These are phyloP conservation scores for Drosophila nigrodunni DNA, from an alignment of 1,140 invertebrate species.

Conservation along the genomic window DNA sequence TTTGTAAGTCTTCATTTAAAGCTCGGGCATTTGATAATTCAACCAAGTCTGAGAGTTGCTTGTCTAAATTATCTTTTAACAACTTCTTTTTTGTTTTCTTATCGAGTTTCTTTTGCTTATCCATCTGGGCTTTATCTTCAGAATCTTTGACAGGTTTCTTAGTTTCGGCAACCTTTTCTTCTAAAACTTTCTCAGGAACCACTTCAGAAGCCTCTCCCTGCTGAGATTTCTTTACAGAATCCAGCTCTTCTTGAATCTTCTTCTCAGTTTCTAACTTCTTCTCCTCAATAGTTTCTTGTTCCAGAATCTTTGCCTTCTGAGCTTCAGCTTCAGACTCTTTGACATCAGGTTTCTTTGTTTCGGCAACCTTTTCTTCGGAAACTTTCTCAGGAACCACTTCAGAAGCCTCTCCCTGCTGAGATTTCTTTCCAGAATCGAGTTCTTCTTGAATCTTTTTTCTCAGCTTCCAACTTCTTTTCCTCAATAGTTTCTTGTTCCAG, in stretches of 20 bases:
- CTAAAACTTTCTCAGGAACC: conserved; percentile 5
- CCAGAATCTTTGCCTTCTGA: conserved; percentile 25
- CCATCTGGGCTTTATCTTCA: not conserved
- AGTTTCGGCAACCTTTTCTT: conserved; percentile 2
- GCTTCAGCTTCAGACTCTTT: conserved; percentile 9
- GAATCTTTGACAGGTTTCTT: not conserved
- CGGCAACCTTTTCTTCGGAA: conserved; percentile 19
- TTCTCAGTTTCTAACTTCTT: not conserved
- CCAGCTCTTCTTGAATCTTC: conserved; percentile 7
- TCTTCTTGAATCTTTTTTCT: too few species aligned
- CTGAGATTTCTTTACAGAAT: not conserved
- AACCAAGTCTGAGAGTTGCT: not conserved
- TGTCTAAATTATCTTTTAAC: too few species aligned
- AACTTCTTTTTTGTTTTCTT: not conserved
- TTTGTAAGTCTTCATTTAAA: conserved; percentile 16
- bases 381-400: conserved; percentile 34
- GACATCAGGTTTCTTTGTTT: conserved; percentile 9
- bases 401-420: conserved; percentile 46
- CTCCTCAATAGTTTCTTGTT: conserved; percentile 12
- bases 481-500: too few species aligned
- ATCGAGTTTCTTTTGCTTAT: not conserved
- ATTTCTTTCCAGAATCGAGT: too few species aligned
- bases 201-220: conserved; percentile 19
- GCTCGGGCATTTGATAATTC: conserved; percentile 11
- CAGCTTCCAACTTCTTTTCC: too few species aligned